A percentile compares a stretch with the other conserved stretches of the same genome.
Conservation (phyloP, 2,113 vertebrate genomes). For the Globicephala melas region DNA sequence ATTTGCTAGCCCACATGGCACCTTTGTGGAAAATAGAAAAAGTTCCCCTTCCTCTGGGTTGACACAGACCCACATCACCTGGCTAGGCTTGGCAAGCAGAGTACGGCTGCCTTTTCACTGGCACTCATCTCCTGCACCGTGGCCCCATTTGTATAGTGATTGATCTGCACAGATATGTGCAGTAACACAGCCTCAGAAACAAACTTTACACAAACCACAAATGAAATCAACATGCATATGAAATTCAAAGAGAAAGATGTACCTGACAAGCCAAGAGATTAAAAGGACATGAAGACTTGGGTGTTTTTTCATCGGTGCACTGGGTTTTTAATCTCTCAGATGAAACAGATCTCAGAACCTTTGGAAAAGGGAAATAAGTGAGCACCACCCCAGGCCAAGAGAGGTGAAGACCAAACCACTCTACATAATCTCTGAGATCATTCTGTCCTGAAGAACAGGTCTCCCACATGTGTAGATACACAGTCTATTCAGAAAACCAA, state of each 20-base stretch:
- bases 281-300: not conserved
- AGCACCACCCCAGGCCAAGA: not conserved
- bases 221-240: not conserved
- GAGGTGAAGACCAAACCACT: not conserved
- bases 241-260: not conserved
- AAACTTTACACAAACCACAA: not conserved
- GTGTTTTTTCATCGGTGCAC: not conserved
- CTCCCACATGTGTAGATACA: not conserved
- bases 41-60: not conserved
- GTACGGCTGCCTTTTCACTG: not conserved
- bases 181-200: not conserved
- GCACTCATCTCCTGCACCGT: not conserved
- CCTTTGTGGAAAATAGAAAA: not conserved
- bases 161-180: not conserved
- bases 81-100: not conserved
- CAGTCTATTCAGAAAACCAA: not conserved
- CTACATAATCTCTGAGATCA: not conserved
- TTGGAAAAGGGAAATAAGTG: not conserved
- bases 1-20: not conserved
- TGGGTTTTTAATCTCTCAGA: constrained; percentile 4
- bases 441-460: not conserved
- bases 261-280: not conserved
- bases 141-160: not conserved
- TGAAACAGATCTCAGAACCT: constrained; percentile 24
- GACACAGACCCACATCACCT: not conserved